phyloP scores from a whole-genome alignment of 1,140 invertebrate genomes.

The Aphaenogaster floridana region DNA sequence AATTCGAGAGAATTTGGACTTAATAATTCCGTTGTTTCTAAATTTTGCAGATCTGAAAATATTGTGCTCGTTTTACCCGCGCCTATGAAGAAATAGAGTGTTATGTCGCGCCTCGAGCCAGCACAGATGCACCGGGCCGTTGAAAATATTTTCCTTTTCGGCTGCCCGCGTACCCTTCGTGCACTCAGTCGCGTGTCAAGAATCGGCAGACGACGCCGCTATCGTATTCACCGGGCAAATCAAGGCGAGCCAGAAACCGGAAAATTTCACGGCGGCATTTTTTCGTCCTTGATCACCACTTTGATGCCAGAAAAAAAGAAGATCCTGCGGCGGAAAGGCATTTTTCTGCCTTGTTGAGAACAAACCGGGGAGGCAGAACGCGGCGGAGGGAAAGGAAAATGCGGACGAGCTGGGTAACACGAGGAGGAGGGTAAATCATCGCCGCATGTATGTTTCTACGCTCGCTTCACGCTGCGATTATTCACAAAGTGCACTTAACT shows the following conservation, averaged over 20 bases:
- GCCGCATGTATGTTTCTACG: conserved; percentile 55
- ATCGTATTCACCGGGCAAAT: conserved; percentile 34
- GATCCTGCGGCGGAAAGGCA: conserved; percentile 51
- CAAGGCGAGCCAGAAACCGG: conserved; percentile 47
- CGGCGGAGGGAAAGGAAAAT: conserved; percentile 1
- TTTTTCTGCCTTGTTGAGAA: conserved; percentile 59
- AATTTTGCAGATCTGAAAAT: not conserved
- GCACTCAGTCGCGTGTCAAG: not conserved
- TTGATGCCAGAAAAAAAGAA: conserved; percentile 50
- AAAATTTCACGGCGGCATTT: conserved; percentile 59
- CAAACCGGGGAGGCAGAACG: conserved; percentile 23
- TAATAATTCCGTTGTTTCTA: not conserved
- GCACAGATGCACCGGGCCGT: not conserved
- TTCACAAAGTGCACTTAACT: conserved; percentile 66
- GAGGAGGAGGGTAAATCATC: conserved; percentile 32
- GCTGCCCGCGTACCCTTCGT: too few relatives aligned
- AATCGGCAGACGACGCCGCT: not conserved
- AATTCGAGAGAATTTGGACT: not conserved
- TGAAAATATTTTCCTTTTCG: conserved; percentile 38
- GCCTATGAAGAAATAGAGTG: not conserved
- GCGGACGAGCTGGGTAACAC: not conserved
- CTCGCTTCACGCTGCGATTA: conserved; percentile 72
- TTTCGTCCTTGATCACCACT: conserved; percentile 55
- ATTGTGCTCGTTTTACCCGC: not conserved
- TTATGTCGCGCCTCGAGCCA: not conserved